Conservation (phyloP, 2,797 vertebrate genomes). For the Vireo griseus region DNA sequence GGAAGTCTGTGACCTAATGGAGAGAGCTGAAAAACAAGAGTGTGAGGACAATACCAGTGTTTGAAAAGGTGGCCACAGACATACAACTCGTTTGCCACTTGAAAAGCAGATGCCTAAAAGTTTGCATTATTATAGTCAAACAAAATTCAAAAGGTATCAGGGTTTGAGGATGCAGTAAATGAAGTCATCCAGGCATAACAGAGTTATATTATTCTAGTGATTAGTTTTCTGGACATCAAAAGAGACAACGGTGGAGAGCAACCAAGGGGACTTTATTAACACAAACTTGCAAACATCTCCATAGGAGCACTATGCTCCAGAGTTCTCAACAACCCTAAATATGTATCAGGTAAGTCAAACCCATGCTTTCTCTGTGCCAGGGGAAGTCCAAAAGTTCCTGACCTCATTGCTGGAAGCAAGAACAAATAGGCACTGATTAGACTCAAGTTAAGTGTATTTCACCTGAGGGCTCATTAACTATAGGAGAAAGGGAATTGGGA, state of each 20-base stretch:
- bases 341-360: constrained; percentile 42
- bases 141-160: neutral
- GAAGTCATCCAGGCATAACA: constrained; percentile 8
- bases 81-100: neutral
- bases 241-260: constrained; percentile 5
- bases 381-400: constrained; percentile 62
- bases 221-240: constrained; percentile 57
- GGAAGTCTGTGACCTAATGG: neutral
- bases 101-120: neutral
- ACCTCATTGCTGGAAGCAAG: constrained; percentile 61
- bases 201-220: constrained; percentile 17
- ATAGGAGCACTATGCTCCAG: constrained; percentile 40
- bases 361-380: constrained; percentile 17
- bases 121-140: neutral
- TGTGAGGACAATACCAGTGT: neutral
- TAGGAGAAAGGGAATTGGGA: constrained; percentile 57
- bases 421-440: constrained; percentile 67
- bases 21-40: neutral
- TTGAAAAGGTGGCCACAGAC: neutral
- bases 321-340: constrained; percentile 47
- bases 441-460: constrained; percentile 53
- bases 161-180: neutral
- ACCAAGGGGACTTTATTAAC: constrained; percentile 48
- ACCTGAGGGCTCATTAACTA: constrained; percentile 66
- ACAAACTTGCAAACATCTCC: constrained; percentile 45